phyloP scores from a whole-genome alignment of 2,888 invertebrate genomes.

The Melanostoma mellinum region DNA sequence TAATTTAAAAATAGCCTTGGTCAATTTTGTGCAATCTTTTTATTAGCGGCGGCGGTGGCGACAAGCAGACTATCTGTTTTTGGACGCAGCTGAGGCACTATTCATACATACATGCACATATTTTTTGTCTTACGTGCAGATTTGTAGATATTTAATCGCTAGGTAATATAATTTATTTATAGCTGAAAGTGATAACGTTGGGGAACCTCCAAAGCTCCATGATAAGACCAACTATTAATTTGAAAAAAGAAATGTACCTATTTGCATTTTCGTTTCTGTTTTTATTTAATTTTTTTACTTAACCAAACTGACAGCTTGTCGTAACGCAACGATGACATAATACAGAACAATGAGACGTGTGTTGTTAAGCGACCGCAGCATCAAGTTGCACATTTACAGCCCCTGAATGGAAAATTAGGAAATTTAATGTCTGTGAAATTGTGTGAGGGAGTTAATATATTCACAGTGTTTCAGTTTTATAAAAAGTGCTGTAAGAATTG shows the following conservation, averaged over 20 bases:
- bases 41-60: conserved; percentile 51
- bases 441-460: neutral
- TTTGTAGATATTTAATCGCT: neutral
- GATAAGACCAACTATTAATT: conserved; percentile 1
- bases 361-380: neutral
- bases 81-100: conserved; percentile 30
- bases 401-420: neutral
- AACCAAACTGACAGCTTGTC: conserved; percentile 18
- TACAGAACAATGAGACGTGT: neutral
- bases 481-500: neutral
- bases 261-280: conserved; percentile 18
- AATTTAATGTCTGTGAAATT: conserved; percentile 9
- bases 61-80: conserved; percentile 65
- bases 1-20: conserved; percentile 55
- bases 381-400: neutral
- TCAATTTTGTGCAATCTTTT: conserved; percentile 38
- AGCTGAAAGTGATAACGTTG: conserved; percentile 1
- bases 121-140: neutral
- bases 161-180: neutral
- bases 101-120: conserved; percentile 6
- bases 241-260: neutral
- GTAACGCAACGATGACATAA: conserved; percentile 61
- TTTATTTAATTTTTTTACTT: neutral
- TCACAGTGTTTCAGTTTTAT: neutral
- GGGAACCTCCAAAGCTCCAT: neutral